A percentile compares a stretch with the other conserved stretches of the same genome.
These are phyloP conservation scores for Loripinus fragilis DNA, from an alignment of 2,888 invertebrate species.

Conservation along the genomic window DNA sequence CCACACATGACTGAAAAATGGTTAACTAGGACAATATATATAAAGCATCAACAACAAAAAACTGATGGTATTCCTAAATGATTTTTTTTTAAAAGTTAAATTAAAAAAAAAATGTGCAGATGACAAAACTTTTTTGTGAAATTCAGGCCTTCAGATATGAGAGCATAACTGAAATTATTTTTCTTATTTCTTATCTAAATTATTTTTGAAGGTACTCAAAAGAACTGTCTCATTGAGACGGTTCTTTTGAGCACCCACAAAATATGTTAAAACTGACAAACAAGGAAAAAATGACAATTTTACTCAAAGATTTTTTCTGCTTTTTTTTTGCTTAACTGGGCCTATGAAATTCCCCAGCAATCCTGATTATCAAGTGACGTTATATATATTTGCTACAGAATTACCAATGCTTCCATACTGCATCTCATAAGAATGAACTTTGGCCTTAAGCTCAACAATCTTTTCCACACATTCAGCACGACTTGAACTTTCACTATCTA, in stretches of 20 bases:
- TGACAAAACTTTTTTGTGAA: no score
- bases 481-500: constrained; percentile 71
- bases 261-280: not conserved
- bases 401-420: constrained; percentile 64
- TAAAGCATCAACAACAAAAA: no score
- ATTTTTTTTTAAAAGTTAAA: no score
- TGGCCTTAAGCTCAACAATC: constrained; percentile 71
- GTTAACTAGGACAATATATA: no score
- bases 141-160: no score
- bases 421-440: constrained; percentile 72
- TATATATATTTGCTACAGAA: constrained; percentile 3
- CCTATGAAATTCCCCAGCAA: no score
- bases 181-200: not conserved
- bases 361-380: not conserved
- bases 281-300: not conserved
- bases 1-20: no score
- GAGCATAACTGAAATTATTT: no score
- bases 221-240: not conserved
- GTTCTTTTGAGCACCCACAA: not conserved
- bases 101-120: no score
- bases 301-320: no score
- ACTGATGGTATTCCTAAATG: no score
- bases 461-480: constrained; percentile 73
- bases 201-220: not conserved
- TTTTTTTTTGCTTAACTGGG: no score